Conservation (phyloP, 2,797 vertebrate genomes). For the Oophaga sylvatica region DNA sequence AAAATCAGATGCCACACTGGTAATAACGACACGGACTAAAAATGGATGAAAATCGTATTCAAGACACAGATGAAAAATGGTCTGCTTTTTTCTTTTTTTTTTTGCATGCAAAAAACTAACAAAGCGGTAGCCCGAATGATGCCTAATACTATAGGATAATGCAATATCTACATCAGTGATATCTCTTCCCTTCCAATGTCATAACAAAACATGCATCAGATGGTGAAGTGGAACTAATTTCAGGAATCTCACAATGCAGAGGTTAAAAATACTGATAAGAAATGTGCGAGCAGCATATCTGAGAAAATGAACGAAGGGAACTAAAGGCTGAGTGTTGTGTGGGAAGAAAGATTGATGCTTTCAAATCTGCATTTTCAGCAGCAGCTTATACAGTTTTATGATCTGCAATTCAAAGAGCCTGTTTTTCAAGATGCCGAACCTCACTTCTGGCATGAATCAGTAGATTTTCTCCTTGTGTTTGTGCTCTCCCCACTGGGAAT, state of each 20-base stretch:
- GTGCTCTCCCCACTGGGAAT: slow-evolving; percentile 57
- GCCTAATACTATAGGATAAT: too few relatives aligned
- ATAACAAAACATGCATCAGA: not conserved
- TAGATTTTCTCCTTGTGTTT: slow-evolving; percentile 51
- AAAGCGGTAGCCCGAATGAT: too few relatives aligned
- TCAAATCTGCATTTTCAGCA: slow-evolving; percentile 45
- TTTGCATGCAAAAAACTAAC: too few relatives aligned
- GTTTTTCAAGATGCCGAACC: slow-evolving; percentile 46
- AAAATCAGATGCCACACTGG: too few relatives aligned
- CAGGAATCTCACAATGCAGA: not conserved
- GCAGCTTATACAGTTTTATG: slow-evolving; percentile 31
- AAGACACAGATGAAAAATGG: too few relatives aligned
- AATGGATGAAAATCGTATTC: too few relatives aligned
- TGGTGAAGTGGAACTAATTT: not conserved
- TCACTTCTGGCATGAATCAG: slow-evolving; percentile 57
- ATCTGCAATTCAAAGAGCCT: slow-evolving; percentile 51
- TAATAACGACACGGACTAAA: too few relatives aligned
- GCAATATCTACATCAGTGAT: too few relatives aligned
- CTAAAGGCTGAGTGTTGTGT: slow-evolving; percentile 25
- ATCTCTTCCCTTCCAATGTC: not conserved
- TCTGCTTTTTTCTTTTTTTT: too few relatives aligned
- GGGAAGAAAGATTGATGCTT: slow-evolving; percentile 45
- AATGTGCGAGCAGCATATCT: slow-evolving; percentile 4
- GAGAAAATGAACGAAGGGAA: slow-evolving; percentile 24
- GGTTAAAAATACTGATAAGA: slow-evolving; percentile 9